These are phyloP conservation scores for Chironomus tepperi DNA, from an alignment of 1,140 invertebrate species.

Conservation along the genomic window DNA sequence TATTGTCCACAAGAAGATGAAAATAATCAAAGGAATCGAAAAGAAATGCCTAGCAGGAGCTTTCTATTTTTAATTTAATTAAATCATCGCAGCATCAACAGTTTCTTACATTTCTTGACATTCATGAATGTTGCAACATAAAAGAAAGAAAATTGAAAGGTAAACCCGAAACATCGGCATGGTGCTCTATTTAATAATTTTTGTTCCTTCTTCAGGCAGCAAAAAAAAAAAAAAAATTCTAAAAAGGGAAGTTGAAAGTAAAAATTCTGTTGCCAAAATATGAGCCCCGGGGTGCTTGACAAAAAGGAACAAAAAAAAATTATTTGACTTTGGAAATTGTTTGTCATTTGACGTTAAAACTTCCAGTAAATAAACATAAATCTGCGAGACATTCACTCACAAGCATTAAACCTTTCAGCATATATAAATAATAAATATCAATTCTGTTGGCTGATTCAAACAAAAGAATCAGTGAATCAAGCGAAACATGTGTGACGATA, in stretches of 20 bases:
- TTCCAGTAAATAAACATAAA: not conserved
- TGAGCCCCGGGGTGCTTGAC: not conserved
- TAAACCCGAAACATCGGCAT: not conserved
- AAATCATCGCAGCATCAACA: constrained; percentile 17
- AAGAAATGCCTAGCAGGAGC: not conserved
- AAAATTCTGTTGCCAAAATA: constrained; percentile 14
- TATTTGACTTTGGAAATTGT: not conserved
- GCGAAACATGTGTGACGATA: constrained; percentile 4
- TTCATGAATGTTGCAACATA: not conserved
- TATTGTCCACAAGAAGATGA: not conserved
- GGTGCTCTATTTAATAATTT: not conserved
- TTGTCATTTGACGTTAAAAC: not conserved
- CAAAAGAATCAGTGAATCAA: not conserved
- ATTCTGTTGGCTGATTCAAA: not conserved
- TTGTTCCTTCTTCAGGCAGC: not conserved
- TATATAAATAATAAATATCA: not conserved
- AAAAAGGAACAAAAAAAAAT: not conserved
- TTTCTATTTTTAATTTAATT: constrained; percentile 3
- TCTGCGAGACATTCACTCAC: too few species aligned
- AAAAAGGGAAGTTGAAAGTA: not conserved
- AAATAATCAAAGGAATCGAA: not conserved
- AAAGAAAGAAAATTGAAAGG: constrained; percentile 16
- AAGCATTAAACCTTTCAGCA: not conserved
- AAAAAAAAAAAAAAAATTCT: too few species aligned
- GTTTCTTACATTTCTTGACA: not conserved